phyloP scores from a whole-genome alignment of 2,113 vertebrate genomes.

The Ancistrus triradiatus region DNA sequence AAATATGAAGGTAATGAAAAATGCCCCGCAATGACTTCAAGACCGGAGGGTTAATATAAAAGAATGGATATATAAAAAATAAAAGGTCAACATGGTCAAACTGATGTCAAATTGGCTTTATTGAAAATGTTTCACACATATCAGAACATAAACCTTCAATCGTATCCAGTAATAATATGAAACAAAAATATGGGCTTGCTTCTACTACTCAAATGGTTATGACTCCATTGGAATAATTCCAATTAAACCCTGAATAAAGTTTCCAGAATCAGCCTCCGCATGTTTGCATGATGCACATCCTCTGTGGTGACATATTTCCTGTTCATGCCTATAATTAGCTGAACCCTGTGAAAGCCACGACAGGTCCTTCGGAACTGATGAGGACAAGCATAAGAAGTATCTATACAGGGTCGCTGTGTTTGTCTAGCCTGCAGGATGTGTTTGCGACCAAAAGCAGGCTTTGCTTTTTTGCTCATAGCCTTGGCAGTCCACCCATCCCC shows the following conservation, averaged over 20 bases:
- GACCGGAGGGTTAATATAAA: no score
- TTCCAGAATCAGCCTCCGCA: no score
- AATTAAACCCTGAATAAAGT: no score
- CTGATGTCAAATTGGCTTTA: constrained; percentile 2
- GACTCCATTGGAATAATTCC: no score
- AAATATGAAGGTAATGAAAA: no score
- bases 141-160: constrained; percentile 1
- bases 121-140: constrained; percentile 21
- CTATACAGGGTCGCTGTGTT: constrained; percentile 16
- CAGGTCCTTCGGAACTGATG: constrained; percentile 21
- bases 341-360: constrained; percentile 15
- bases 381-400: constrained; percentile 14
- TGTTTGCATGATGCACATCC: constrained; percentile 13
- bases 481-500: constrained; percentile 44
- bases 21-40: no score
- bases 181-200: no score
- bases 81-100: constrained; percentile 7
- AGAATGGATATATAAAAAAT: no score
- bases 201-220: no score
- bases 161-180: not conserved
- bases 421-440: constrained; percentile 29
- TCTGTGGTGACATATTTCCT: constrained; percentile 33
- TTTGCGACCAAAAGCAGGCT: constrained; percentile 26
- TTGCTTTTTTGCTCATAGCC: constrained; percentile 15
- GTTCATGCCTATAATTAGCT: constrained; percentile 27